Evolutionary conservation across 2,888 invertebrate genomes (phyloP).

Genomic region (Tenthredo livida): DNA sequence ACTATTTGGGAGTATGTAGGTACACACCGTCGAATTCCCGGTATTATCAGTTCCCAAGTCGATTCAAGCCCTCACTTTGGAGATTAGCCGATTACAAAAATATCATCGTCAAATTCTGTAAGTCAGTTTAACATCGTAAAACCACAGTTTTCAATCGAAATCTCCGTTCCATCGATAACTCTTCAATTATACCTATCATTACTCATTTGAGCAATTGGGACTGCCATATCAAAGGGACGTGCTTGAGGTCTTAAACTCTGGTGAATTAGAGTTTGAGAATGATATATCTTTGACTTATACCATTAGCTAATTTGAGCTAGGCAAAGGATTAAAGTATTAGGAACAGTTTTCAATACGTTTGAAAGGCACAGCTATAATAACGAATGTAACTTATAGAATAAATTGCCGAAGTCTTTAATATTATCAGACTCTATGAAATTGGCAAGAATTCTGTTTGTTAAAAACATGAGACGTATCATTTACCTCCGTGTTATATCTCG

Average conservation of each 20-base stretch:
- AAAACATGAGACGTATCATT: not conserved
- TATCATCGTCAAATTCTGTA: not conserved
- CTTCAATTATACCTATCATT: not conserved
- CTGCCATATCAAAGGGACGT: not conserved
- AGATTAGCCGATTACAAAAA: not conserved
- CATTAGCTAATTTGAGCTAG: not conserved
- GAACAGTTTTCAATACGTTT: not conserved
- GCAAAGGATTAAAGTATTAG: not conserved
- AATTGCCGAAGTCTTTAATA: not conserved
- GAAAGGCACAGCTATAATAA: not conserved
- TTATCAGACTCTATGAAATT: not conserved
- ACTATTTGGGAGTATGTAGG: not conserved
- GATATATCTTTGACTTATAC: not conserved
- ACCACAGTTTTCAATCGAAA: not conserved
- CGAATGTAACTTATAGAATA: not conserved
- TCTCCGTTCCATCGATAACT: too few species aligned
- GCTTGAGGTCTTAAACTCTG: too few species aligned
- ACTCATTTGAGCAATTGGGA: not conserved
- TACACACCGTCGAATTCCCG: not conserved
- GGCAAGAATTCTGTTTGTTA: too few species aligned
- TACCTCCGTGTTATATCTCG: not conserved
- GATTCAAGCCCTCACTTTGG: not conserved
- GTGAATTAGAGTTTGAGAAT: not conserved
- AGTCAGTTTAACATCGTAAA: not conserved
- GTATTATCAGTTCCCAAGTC: not conserved